Evolutionary conservation across 2,113 vertebrate genomes (phyloP).

Genomic region (Crotalus horridus): DNA sequence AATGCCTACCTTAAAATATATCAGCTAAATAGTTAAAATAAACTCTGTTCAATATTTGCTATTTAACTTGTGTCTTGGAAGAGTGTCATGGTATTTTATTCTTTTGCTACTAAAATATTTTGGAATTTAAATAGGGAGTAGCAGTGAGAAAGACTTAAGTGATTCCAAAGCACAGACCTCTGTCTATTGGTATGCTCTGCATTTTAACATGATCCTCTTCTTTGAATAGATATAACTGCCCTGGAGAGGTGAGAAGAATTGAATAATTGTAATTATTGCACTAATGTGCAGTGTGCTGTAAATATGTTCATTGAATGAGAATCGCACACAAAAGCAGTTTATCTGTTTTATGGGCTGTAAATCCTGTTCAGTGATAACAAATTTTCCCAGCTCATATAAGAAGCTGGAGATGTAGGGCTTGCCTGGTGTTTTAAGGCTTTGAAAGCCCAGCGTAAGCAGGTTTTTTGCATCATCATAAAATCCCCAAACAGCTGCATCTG

Average conservation of each 20-base stretch:
- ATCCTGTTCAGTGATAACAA: neutral
- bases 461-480: constrained; percentile 1
- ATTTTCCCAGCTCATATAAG: neutral
- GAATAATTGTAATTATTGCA: neutral
- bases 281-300: neutral
- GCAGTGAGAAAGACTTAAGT: neutral
- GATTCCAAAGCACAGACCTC: neutral
- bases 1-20: neutral
- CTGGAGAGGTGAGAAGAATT: neutral
- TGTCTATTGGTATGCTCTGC: neutral
- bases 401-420: neutral
- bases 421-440: constrained; percentile 2
- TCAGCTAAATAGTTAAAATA: neutral
- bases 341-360: neutral
- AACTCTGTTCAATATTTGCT: neutral
- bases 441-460: neutral
- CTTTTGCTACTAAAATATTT: neutral
- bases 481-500: neutral
- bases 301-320: neutral
- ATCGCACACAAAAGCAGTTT: neutral
- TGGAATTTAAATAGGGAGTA: neutral
- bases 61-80: neutral
- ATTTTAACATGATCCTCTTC: neutral
- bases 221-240: neutral
- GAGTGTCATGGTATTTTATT: neutral